Evolutionary conservation across 1,140 invertebrate species (phyloP).

Genomic region (Orius laevigatus): DNA sequence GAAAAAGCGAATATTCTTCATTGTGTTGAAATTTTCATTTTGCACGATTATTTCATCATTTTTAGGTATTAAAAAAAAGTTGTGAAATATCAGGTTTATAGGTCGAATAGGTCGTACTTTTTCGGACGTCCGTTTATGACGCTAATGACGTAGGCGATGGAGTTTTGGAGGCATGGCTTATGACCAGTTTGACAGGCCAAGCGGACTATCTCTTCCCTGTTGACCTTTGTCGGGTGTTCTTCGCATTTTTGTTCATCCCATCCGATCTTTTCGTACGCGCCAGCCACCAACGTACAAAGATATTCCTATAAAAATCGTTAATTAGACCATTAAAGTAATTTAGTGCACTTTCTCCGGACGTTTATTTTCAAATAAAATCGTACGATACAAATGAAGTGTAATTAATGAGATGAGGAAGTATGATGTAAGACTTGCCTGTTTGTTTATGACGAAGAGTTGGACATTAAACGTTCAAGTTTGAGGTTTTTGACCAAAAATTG

Average conservation of each 20-base stretch:
- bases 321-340: background rate
- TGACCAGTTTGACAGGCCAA: conserved; percentile 7
- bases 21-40: too few species aligned
- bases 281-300: background rate
- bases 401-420: background rate
- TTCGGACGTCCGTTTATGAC: too few species aligned
- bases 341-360: too few species aligned
- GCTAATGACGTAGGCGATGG: background rate
- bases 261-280: background rate
- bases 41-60: background rate
- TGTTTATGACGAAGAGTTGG: too few species aligned
- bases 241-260: conserved; percentile 1
- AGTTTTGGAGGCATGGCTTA: conserved; percentile 2
- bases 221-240: conserved; percentile 8
- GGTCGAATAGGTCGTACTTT: background rate
- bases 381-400: background rate
- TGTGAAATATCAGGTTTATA: background rate
- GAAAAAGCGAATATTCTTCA: background rate
- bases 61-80: too few species aligned
- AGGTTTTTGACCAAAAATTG: too few species aligned
- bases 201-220: background rate
- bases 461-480: too few species aligned
- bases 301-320: background rate
- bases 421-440: background rate
- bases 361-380: background rate